Evolutionary conservation across 2,113 vertebrate genomes (phyloP).

Genomic region (Vulpes vulpes): DNA sequence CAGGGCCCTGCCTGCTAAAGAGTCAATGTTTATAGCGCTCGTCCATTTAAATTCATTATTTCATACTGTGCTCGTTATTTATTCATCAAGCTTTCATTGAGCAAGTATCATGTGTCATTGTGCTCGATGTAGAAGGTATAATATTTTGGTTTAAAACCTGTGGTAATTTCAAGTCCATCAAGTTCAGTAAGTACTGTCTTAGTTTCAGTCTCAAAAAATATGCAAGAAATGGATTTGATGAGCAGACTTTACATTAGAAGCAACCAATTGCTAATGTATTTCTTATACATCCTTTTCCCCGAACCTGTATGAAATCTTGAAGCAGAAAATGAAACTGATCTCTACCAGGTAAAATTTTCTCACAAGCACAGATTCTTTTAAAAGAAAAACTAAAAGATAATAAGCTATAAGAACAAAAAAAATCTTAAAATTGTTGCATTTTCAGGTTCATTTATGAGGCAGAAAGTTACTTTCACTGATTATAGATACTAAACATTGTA

Average conservation of each 20-base stretch:
- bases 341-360: background rate
- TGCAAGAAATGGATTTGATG: background rate
- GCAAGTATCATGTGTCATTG: background rate
- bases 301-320: background rate
- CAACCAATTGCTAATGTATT: background rate
- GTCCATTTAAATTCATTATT: background rate
- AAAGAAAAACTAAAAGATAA: background rate
- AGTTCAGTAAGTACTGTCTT: background rate
- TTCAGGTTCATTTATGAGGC: background rate
- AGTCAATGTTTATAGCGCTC: background rate
- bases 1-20: background rate
- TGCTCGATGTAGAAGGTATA: background rate
- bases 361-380: background rate
- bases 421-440: background rate
- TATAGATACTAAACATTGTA: background rate
- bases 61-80: background rate
- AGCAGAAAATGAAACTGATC: background rate
- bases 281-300: background rate
- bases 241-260: background rate
- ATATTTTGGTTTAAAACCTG: background rate
- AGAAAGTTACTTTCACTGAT: background rate
- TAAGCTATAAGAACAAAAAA: background rate
- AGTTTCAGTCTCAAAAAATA: slow-evolving; percentile 7
- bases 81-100: background rate
- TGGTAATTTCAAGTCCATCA: background rate